Evolutionary conservation across 2,888 invertebrate species (phyloP), one percentile per base, ranked within the genome.

Genomic region (Lissocephala sabroskyi): DNA sequence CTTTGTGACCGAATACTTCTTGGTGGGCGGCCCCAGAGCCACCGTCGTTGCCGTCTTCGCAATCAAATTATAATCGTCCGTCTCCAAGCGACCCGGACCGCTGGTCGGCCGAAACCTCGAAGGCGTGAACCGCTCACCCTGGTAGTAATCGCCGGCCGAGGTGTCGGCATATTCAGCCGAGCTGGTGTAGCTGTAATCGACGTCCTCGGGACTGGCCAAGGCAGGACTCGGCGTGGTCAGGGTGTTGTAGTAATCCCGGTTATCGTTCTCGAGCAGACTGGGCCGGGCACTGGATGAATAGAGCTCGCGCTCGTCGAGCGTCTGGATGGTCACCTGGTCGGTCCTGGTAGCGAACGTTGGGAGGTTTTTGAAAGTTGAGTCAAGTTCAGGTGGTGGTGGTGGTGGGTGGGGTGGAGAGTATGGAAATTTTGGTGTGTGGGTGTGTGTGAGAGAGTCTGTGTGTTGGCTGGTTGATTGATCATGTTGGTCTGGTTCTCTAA

Each of bases 1-100:
- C 60, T 86, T 85, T 11, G 49, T 39, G 28, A 45, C 51, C 17
- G 18, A 32, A 10, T 10, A 35, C 41, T 35, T 85, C 84, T 85
- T 82, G 10, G 36, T 43, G 2, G 42, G 42, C n/a, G n/a, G n/a
- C 30, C 42, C 52, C 7, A 11, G 52, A 5, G 4, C 23, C 4
- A 23, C 23, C 23, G 7, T 7, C 23, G 23, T 5, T 7, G 3
- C 4, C 23, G 23, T 23, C 42, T 70, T 71, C 32, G 51, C 66
- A 14, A 80, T 62, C 28, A 71, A 26, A 61, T 73, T 71, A 55
- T 75, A 82, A 46, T 79, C 77, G 52, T 76, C 73, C 6, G 62
- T 56, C 9, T 62, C 44, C n/a, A 56, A 35, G 23, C 59, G 37
- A 42, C 59, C 62, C 1, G 68, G 54, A 7, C 54, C 17, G 41